phyloP scores from a whole-genome alignment of 1,140 invertebrate species.

The Papilio aristodemus region DNA sequence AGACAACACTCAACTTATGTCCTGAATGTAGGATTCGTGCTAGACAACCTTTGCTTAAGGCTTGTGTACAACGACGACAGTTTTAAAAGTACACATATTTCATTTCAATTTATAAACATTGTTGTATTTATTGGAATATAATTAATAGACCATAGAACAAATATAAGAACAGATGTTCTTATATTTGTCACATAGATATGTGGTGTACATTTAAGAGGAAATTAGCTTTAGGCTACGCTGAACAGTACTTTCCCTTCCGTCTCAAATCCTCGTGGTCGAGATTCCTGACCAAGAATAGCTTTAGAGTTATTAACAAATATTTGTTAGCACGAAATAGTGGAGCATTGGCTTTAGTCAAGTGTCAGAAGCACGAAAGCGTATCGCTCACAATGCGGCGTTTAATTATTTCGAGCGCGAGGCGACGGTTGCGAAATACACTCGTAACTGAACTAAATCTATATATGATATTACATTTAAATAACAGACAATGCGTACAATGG shows the following conservation, averaged over 20 bases:
- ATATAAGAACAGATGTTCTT: too few species aligned
- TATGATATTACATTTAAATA: slow-evolving; percentile 8
- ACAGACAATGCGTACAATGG: not conserved
- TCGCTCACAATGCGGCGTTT: slow-evolving; percentile 30
- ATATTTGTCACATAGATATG: too few species aligned
- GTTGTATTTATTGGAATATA: too few species aligned
- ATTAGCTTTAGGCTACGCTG: too few species aligned
- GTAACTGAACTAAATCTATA: slow-evolving; percentile 14
- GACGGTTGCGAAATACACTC: slow-evolving; percentile 27
- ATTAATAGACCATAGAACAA: too few species aligned
- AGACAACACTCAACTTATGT: slow-evolving; percentile 35
- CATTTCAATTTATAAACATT: not conserved
- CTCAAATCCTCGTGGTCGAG: too few species aligned
- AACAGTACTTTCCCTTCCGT: too few species aligned
- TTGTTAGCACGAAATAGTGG: not conserved
- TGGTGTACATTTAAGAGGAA: too few species aligned
- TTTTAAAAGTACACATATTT: not conserved
- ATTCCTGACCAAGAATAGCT: too few species aligned
- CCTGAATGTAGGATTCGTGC: slow-evolving; percentile 34
- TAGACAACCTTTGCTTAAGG: slow-evolving; percentile 27
- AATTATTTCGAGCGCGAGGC: slow-evolving; percentile 29
- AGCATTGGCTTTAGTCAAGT: slow-evolving; percentile 5
- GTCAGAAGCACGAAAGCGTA: slow-evolving; percentile 31
- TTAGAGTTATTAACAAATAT: too few species aligned
- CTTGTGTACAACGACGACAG: slow-evolving; percentile 4